Evolutionary conservation across 1,140 invertebrate species (phyloP).

Genomic region (Mercenaria mercenaria): DNA sequence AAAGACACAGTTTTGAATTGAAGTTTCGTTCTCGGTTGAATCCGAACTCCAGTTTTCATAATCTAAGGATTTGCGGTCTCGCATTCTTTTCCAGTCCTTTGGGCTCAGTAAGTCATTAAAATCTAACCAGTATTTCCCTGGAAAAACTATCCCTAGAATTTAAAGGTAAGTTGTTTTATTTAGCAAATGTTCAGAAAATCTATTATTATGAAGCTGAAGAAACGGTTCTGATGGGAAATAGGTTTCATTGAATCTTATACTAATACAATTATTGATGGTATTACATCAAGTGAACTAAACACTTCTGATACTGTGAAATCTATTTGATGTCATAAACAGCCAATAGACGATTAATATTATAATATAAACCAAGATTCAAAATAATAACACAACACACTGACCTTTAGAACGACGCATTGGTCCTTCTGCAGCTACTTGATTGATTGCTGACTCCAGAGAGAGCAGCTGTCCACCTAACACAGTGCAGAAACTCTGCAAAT

Average conservation of each 20-base stretch:
- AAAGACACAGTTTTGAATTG: constrained; percentile 12
- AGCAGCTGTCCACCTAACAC: not conserved
- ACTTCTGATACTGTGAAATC: too few species aligned
- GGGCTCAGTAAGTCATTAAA: constrained; percentile 44
- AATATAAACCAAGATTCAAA: too few species aligned
- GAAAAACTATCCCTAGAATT: not conserved
- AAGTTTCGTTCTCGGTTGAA: not conserved
- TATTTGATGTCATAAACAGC: too few species aligned
- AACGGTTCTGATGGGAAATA: not conserved
- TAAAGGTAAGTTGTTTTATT: too few species aligned
- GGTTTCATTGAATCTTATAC: too few species aligned
- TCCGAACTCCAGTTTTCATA: constrained; percentile 11
- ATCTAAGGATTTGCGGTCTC: not conserved
- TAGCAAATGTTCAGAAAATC: too few species aligned
- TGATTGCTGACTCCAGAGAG: not conserved
- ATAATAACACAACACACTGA: not conserved
- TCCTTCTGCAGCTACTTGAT: constrained; percentile 2
- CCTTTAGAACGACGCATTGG: constrained; percentile 26
- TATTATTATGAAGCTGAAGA: too few species aligned
- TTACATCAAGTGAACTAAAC: not conserved
- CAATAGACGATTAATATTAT: too few species aligned
- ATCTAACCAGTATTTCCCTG: constrained; percentile 47
- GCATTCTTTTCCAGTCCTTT: constrained; percentile 40
- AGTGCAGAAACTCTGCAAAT: constrained; percentile 11
- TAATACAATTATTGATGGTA: not conserved